These are phyloP conservation scores for Scaptomyza caliginosa DNA, from an alignment of 2,888 invertebrate genomes.

Conservation along the genomic window DNA sequence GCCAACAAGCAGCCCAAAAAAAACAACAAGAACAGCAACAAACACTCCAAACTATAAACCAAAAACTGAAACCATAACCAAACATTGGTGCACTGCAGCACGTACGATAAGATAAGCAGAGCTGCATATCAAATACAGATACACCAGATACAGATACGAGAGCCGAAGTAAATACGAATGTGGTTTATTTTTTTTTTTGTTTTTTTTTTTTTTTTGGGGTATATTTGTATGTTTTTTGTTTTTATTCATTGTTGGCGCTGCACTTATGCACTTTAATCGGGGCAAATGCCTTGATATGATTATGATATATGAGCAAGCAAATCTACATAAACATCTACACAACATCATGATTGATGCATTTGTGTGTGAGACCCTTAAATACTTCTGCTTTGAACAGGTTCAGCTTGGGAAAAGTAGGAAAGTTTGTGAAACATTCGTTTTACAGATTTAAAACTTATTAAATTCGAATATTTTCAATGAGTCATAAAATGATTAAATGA, in stretches of 20 bases:
- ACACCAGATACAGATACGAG: conserved; percentile 9
- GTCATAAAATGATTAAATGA: too few species aligned
- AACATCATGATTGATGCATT: conserved; percentile 62
- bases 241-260: background rate
- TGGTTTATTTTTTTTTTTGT: conserved; percentile 32
- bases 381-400: conserved; percentile 7
- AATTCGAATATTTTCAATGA: too few species aligned
- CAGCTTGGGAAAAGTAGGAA: background rate
- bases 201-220: conserved; percentile 1
- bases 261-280: conserved; percentile 40
- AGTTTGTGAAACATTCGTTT: background rate
- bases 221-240: too few species aligned
- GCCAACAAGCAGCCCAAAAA: conserved; percentile 68
- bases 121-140: conserved; percentile 54
- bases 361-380: conserved; percentile 16
- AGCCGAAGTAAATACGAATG: conserved; percentile 28
- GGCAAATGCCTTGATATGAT: conserved; percentile 53
- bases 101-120: conserved; percentile 63
- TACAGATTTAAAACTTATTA: too few species aligned
- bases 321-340: conserved; percentile 68
- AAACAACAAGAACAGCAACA: background rate
- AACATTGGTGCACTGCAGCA: conserved; percentile 62
- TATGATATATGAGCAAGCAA: conserved; percentile 70
- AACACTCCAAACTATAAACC: too few species aligned
- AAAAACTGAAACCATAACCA: conserved; percentile 35